phyloP scores from a whole-genome alignment of 2,113 vertebrate species.

The Tyrannus savana region DNA sequence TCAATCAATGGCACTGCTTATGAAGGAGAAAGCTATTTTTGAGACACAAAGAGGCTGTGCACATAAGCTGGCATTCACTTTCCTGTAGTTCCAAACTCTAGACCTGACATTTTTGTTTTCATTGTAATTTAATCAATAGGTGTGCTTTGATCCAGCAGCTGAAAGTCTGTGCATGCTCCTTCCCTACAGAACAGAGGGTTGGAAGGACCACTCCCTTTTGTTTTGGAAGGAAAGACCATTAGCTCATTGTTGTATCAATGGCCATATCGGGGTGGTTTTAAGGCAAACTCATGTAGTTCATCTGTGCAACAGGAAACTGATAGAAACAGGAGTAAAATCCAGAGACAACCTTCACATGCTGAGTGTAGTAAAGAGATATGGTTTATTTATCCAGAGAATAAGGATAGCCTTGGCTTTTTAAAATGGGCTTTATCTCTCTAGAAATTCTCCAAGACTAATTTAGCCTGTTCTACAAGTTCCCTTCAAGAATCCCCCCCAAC shows the following conservation, averaged over 20 bases:
- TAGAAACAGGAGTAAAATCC: background rate
- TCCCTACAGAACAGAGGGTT: background rate
- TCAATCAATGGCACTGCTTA: conserved; percentile 40
- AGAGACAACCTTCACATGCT: background rate
- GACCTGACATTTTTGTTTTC: background rate
- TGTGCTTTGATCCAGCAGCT: background rate
- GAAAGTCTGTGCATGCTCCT: background rate
- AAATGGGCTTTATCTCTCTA: background rate
- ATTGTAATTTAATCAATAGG: background rate
- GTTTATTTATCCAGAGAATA: background rate
- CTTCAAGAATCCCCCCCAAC: background rate
- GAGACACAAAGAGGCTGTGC: background rate
- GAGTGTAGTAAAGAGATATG: background rate
- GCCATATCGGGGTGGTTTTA: background rate
- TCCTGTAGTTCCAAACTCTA: background rate
- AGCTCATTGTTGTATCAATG: background rate
- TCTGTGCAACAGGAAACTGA: background rate
- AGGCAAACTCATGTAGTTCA: background rate
- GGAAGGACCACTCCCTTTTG: background rate
- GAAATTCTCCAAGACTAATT: background rate
- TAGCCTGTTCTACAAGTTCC: background rate
- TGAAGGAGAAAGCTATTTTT: conserved; percentile 24
- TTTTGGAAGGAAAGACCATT: background rate
- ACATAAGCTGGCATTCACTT: background rate
- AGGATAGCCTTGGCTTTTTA: background rate